phyloP scores from a whole-genome alignment of 2,888 invertebrate species.

The Latrodectus hesperus region DNA sequence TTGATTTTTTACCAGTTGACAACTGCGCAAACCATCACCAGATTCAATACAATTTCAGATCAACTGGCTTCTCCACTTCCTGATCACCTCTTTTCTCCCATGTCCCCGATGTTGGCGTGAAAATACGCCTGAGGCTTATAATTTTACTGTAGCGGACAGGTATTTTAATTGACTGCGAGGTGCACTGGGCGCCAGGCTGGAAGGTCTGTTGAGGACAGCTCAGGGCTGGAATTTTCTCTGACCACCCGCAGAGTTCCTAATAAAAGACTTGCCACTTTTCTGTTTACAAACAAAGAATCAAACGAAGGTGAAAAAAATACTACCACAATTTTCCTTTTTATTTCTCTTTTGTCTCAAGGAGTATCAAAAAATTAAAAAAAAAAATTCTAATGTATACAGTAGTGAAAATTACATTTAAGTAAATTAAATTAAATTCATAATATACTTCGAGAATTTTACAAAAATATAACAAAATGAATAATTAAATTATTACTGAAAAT shows the following conservation, averaged over 20 bases:
- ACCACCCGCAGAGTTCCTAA: neutral
- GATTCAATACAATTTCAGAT: neutral
- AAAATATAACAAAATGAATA: too few relatives aligned
- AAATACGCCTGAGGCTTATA: too few relatives aligned
- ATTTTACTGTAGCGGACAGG: slow-evolving; percentile 1
- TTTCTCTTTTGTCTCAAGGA: neutral
- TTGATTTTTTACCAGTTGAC: neutral
- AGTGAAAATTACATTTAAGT: too few relatives aligned
- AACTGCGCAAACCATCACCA: neutral
- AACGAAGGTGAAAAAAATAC: neutral
- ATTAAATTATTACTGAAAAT: too few relatives aligned
- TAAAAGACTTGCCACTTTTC: neutral
- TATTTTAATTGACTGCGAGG: slow-evolving; percentile 45
- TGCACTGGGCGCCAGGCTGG: slow-evolving; percentile 38
- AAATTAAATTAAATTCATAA: too few relatives aligned
- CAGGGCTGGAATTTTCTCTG: neutral
- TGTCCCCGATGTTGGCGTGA: neutral
- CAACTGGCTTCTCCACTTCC: neutral
- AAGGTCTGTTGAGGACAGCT: slow-evolving; percentile 6
- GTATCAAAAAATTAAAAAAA: too few relatives aligned
- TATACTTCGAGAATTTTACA: too few relatives aligned
- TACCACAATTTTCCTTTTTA: neutral
- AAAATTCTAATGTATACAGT: too few relatives aligned
- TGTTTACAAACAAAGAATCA: neutral
- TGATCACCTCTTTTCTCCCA: slow-evolving; percentile 19